Base-by-base conservation (phyloP, 2,888 invertebrate species). In the Galerucella nymphaeae region DNA sequence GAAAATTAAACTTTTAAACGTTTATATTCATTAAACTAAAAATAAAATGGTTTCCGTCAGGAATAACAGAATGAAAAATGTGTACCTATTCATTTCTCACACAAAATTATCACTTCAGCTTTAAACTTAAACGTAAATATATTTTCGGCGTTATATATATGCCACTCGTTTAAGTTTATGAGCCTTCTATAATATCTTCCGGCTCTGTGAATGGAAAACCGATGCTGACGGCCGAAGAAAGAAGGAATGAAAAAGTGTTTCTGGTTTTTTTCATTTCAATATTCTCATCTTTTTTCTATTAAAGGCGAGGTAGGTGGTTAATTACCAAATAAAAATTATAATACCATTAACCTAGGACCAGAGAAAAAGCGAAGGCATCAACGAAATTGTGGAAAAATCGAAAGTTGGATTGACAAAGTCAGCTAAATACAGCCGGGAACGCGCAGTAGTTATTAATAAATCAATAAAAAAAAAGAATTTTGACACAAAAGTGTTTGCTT, bases 161-260 rank as follows among this genome's bases (percentile, higher is more conserved):
- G 81, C 79, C 78, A 78, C 80, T 76, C 82, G 76, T 75, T 74
- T 75, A 77, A 76, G 75, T 75, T 74, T 77, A 78, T 76, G 81
- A 80, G 81, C 80, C 76, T 79, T 78, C 81, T 77, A 77, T 80
- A 80, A 77, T 80, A 80, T 80, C 80, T 82, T 81, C 79, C 82
- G 77, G 76, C 81, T 78, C 77, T 77, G 68, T 79, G 81, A 80
- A 84, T 84, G 83, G 83, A 84, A 83, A 82, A 83, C 79, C 79
- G 78, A 81, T 80, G 81, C 78, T 80, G 68, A 20, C 59, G 61
- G 59, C 68, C 18, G 48, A 30, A 41, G 48, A 61, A 38, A 38
- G 30, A 53, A 30, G 53, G 61, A 61, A 61, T 68, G 38, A 38
- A 38, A 68, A 61, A 50, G 68, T 50, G 61, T 48, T 68, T 68